Conservation (phyloP, 1,140 invertebrate genomes). For the Calliopsis andreniformis region DNA sequence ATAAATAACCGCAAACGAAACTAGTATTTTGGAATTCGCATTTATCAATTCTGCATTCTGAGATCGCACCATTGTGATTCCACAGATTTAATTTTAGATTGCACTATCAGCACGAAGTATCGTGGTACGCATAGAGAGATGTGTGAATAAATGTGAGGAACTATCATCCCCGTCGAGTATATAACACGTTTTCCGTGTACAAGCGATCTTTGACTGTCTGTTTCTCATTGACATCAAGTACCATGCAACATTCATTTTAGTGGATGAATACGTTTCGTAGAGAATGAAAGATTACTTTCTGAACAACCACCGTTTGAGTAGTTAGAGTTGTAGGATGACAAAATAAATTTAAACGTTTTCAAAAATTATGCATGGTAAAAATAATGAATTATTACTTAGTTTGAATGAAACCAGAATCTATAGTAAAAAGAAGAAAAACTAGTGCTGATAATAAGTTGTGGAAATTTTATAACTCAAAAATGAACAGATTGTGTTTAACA, state of each 20-base stretch:
- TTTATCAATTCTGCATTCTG: background rate
- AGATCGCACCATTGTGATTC: slow-evolving; percentile 35
- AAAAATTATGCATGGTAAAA: too few species aligned
- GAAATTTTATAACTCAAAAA: background rate
- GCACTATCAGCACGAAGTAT: background rate
- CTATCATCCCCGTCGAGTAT: background rate
- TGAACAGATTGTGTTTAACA: too few species aligned
- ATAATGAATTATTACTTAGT: too few species aligned
- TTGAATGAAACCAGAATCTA: too few species aligned
- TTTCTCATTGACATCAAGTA: too few species aligned
- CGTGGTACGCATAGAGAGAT: background rate
- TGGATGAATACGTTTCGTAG: background rate
- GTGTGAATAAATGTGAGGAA: background rate
- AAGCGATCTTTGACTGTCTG: background rate
- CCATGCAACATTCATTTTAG: background rate
- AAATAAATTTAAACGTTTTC: too few species aligned
- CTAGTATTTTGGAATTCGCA: background rate
- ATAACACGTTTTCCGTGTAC: background rate
- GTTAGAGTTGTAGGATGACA: background rate
- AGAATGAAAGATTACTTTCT: background rate
- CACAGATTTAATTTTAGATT: slow-evolving; percentile 57
- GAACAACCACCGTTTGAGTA: background rate
- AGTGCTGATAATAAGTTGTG: background rate
- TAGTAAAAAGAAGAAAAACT: background rate
- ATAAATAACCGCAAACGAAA: background rate